Conservation (phyloP, 2,888 invertebrate species). For the Spatulosminthurus flaviceps region DNA sequence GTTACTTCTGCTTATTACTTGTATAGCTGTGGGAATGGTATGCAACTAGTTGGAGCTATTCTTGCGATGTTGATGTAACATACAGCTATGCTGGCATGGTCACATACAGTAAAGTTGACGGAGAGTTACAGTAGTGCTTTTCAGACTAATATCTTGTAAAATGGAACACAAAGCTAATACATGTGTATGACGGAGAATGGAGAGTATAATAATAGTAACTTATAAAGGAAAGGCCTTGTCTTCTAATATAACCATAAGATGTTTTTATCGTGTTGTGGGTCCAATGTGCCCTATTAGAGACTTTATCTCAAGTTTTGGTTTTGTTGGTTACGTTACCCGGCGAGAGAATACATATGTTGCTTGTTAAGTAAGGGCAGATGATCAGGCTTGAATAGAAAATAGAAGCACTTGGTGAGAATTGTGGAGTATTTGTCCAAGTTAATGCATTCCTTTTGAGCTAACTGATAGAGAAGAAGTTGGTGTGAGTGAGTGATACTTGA, state of each 20-base stretch:
- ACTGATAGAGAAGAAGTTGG: background rate
- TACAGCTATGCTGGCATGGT: too few relatives aligned
- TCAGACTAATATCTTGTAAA: too few relatives aligned
- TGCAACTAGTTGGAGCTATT: too few relatives aligned
- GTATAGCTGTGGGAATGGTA: too few relatives aligned
- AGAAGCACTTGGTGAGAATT: slow-evolving; percentile 18
- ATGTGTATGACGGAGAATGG: too few relatives aligned
- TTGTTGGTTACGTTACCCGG: background rate
- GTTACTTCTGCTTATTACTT: too few relatives aligned
- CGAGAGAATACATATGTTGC: background rate
- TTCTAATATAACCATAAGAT: background rate
- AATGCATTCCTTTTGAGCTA: slow-evolving; percentile 36
- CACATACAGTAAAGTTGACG: too few relatives aligned
- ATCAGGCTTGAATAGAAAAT: background rate
- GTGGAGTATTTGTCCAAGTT: slow-evolving; percentile 18
- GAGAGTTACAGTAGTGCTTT: too few relatives aligned
- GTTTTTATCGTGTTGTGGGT: slow-evolving; percentile 24
- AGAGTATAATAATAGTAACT: slow-evolving; percentile 15
- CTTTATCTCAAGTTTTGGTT: background rate
- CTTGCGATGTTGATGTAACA: too few relatives aligned
- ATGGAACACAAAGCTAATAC: too few relatives aligned
- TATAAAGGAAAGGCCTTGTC: background rate
- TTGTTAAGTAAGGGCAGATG: slow-evolving; percentile 11
- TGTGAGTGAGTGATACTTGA: slow-evolving; percentile 36
- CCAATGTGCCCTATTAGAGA: slow-evolving; percentile 4